A percentile compares a stretch with the other conserved stretches of the same genome.
These are phyloP conservation scores for Rhynchophorus ferrugineus DNA, from an alignment of 1,140 invertebrate genomes.

Conservation along the genomic window DNA sequence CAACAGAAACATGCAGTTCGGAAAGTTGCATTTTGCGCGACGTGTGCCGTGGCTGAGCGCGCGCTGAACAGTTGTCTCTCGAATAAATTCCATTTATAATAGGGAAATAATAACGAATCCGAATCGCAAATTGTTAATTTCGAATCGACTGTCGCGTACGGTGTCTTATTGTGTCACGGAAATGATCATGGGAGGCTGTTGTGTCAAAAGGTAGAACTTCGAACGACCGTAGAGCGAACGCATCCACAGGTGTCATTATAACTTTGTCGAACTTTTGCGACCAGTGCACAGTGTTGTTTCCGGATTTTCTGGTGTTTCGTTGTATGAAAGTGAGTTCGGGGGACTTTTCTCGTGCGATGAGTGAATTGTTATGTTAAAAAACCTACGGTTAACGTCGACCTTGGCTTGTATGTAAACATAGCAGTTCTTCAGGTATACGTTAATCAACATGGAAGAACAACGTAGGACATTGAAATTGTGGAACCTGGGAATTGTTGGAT, in stretches of 20 bases:
- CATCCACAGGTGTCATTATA: conserved; percentile 16
- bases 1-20: conserved; percentile 14
- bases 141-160: background rate
- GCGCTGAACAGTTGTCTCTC: background rate
- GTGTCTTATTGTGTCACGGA: background rate
- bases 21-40: conserved; percentile 11
- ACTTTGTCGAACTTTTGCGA: conserved; percentile 9
- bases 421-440: background rate
- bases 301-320: background rate
- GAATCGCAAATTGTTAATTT: background rate
- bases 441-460: conserved; percentile 7
- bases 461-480: background rate
- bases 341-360: conserved; percentile 2
- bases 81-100: conserved; percentile 1
- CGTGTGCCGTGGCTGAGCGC: conserved; percentile 1
- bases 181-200: background rate
- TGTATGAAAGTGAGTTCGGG: background rate
- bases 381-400: background rate
- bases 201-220: background rate
- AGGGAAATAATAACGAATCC: background rate
- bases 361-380: conserved; percentile 4
- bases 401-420: conserved; percentile 7
- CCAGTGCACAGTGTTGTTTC: background rate
- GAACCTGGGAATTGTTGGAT: conserved; percentile 1
- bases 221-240: conserved; percentile 2